Evolutionary conservation across 2,797 vertebrate genomes (phyloP), one percentile per base, ranked within the genome.

Genomic region (Nannoperca australis): DNA sequence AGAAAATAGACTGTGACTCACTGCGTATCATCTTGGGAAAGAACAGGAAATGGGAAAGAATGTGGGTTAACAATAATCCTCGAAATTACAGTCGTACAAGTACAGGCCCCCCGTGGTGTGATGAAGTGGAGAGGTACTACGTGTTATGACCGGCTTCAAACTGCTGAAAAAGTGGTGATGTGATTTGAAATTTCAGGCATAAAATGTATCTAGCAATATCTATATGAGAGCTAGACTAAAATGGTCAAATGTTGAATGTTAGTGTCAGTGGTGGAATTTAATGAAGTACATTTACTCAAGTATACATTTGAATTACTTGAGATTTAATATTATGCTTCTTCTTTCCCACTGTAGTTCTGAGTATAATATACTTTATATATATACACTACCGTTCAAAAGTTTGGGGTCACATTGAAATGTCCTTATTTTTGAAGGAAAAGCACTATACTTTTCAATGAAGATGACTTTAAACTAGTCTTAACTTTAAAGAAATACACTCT

Each of bases 1-100:
- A 87, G 88, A 94, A 95, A 95, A 94, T 94, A 95, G 95, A 93
- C 90, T 85, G 63, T 72, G 68, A 86, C 65, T 87, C 89, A 88
- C 90, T 81, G 81, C 78, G 22, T 67, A 93, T 91, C 85, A 87
- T 89, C 91, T 82, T 78, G 81, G 89, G 90, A 88, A 85, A 81
- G 68, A 73, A 74, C 73, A 51, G 82, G 80, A 89, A 88, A 83
- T 84, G 75, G 73, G 40, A 84, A 68, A 60, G 68, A 87, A 92
- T 93, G 82, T 90, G 89, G 89, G 89, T 92, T 93, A 92, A 86
- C 79, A 82, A 89, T 82, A 76, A 91, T 90, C 81, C 78, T 89
- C 10, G 73, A 90, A 91, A 85, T 86, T 80, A 79, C 56, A 45
- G 47, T 64, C 56, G 4, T 27, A 58, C 10, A 22, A 78, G 64